Percentiles rank a stretch among this genome's conserved stretches.
These are phyloP conservation scores for Euclidia mi DNA, from an alignment of 2,888 invertebrate genomes.

Conservation along the genomic window DNA sequence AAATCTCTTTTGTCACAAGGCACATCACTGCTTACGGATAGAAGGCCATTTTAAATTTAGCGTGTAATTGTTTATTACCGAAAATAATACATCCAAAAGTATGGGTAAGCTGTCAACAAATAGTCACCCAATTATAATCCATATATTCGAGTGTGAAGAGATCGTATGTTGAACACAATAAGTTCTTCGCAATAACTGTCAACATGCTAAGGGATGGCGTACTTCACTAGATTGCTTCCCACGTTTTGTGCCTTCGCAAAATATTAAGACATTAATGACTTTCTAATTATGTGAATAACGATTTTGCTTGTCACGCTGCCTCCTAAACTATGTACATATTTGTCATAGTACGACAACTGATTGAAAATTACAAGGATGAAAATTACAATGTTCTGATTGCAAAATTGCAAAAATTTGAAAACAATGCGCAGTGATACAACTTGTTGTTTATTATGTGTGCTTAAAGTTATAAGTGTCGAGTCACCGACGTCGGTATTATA, in stretches of 20 bases:
- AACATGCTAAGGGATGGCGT: conserved; percentile 32
- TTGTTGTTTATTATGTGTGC: conserved; percentile 14
- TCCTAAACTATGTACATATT: conserved; percentile 56
- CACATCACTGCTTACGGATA: no score
- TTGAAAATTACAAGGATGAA: conserved; percentile 49
- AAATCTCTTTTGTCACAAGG: no score
- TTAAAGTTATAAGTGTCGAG: conserved; percentile 4
- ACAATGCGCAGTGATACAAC: conserved; percentile 36
- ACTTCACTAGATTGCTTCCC: conserved; percentile 48
- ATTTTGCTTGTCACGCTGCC: conserved; percentile 54
- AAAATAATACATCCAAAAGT: no score
- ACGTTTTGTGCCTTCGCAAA: conserved; percentile 47
- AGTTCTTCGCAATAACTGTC: conserved; percentile 35
- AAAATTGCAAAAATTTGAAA: no score
- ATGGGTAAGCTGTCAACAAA: conserved; percentile 11
- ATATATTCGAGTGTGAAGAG: conserved; percentile 5
- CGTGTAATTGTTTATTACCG: no score
- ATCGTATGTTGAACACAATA: conserved; percentile 6
- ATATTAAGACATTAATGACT: conserved; percentile 60
- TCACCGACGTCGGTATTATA: background rate
- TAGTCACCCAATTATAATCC: conserved; percentile 8
- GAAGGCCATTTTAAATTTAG: no score
- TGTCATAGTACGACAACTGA: conserved; percentile 48
- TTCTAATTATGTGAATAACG: conserved; percentile 59
- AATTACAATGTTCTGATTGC: conserved; percentile 44